phyloP scores from a whole-genome alignment of 2,888 invertebrate genomes.

The Polyommatus icarus region DNA sequence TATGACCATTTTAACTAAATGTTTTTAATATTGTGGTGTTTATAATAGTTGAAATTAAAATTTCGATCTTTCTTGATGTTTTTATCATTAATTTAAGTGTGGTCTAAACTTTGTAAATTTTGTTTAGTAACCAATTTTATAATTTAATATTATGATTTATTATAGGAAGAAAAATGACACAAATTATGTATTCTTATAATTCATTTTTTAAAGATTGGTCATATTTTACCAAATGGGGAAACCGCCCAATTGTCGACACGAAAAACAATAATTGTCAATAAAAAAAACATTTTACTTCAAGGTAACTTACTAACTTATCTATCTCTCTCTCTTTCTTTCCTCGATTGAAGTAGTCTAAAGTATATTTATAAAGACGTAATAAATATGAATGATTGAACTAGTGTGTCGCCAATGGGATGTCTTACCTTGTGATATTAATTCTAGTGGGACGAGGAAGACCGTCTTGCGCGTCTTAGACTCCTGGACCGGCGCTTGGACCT shows the following conservation, averaged over 20 bases:
- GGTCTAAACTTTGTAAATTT: background rate
- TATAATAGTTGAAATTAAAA: background rate
- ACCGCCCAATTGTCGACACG: background rate
- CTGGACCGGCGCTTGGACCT: conserved; percentile 35
- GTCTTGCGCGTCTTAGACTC: conserved; percentile 35
- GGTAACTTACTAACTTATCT: background rate
- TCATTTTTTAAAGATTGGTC: background rate
- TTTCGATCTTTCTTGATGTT: background rate
- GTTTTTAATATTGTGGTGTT: background rate
- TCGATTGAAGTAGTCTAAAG: background rate
- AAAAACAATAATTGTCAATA: conserved; percentile 1
- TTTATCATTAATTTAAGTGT: background rate
- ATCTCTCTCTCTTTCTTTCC: background rate
- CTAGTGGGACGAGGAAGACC: conserved; percentile 35
- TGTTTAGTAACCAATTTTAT: background rate
- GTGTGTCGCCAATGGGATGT: background rate
- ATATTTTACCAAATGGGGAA: background rate
- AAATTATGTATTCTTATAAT: background rate
- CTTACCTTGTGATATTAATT: conserved; percentile 17
- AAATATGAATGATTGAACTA: background rate
- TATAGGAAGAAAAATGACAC: background rate
- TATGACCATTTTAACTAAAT: background rate
- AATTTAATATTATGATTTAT: background rate
- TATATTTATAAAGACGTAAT: background rate
- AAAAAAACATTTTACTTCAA: background rate